Conservation (phyloP, 2,797 vertebrate species). For the Chanos chanos region DNA sequence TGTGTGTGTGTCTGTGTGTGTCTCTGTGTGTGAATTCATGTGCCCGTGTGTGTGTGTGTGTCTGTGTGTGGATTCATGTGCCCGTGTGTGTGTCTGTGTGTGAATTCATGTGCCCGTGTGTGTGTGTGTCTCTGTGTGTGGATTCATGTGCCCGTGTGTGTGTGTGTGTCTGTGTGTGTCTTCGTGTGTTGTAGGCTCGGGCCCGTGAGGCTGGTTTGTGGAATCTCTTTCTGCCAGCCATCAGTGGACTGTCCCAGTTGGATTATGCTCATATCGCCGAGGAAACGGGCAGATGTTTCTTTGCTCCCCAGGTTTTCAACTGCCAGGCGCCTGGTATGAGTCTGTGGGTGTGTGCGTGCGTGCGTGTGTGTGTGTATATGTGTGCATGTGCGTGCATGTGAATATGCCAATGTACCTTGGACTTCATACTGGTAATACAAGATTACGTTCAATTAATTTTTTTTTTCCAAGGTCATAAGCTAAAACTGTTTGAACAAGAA, state of each 20-base stretch:
- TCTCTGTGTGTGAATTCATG: too few species aligned
- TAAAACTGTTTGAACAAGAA: too few species aligned
- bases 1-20: too few species aligned
- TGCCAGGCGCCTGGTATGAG: slow-evolving; percentile 90
- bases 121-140: slow-evolving; percentile 15
- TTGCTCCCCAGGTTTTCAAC: slow-evolving; percentile 89
- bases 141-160: background rate
- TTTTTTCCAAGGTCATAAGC: too few species aligned
- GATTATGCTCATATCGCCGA: slow-evolving; percentile 92
- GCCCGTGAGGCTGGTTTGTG: slow-evolving; percentile 83
- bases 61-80: too few species aligned
- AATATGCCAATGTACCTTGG: too few species aligned
- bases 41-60: background rate
- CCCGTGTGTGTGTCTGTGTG: background rate
- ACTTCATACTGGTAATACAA: too few species aligned
- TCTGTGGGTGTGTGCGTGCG: background rate
- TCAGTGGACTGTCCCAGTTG: slow-evolving; percentile 85
- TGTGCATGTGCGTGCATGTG: background rate
- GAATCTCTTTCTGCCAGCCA: slow-evolving; percentile 88
- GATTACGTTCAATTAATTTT: too few species aligned
- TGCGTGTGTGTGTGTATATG: too few species aligned
- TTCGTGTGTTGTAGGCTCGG: slow-evolving; percentile 67
- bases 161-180: background rate
- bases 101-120: background rate
- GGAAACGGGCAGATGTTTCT: slow-evolving; percentile 82